A percentile compares a stretch with the other conserved stretches of the same genome.
phyloP scores from a whole-genome alignment of 2,113 vertebrate species.

The Hemicordylus capensis region DNA sequence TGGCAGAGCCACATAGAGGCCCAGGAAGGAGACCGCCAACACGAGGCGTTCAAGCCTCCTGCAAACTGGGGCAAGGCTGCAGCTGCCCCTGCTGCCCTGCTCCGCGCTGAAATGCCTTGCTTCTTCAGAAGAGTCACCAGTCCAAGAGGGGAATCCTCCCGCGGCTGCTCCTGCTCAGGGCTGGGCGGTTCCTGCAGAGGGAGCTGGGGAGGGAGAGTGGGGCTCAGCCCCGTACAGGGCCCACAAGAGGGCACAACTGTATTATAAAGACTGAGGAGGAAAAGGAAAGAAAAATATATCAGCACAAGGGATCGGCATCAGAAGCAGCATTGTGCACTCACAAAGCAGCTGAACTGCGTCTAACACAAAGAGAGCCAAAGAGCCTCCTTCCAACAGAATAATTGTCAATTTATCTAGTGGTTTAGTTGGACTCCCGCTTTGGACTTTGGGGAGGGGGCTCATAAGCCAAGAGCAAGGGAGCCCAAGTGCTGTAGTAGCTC shows the following conservation, averaged over 20 bases:
- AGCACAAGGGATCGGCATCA: accelerated
- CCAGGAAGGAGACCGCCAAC: neutral
- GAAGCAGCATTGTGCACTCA: neutral
- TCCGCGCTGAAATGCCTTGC: conserved; percentile 71
- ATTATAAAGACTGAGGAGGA: conserved; percentile 76
- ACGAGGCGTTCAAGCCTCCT: accelerated
- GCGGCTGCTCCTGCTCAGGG: neutral
- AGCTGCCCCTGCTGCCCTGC: neutral
- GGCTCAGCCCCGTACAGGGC: conserved; percentile 78
- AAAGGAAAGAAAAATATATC: neutral
- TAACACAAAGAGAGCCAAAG: neutral
- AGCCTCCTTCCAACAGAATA: neutral
- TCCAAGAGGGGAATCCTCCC: conserved; percentile 41
- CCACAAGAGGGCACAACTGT: conserved; percentile 81
- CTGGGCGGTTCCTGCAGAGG: neutral
- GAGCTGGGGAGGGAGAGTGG: conserved; percentile 27
- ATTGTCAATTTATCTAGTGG: neutral
- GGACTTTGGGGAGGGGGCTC: too few species aligned
- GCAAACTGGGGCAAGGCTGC: neutral
- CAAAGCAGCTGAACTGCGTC: too few species aligned
- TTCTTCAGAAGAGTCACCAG: conserved; percentile 75
- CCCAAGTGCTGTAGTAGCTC: neutral
- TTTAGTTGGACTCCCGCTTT: neutral
- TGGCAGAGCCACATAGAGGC: neutral
- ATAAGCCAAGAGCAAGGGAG: neutral